Conservation (phyloP, 2,797 vertebrate genomes). For the Acipenser oxyrinchus region DNA sequence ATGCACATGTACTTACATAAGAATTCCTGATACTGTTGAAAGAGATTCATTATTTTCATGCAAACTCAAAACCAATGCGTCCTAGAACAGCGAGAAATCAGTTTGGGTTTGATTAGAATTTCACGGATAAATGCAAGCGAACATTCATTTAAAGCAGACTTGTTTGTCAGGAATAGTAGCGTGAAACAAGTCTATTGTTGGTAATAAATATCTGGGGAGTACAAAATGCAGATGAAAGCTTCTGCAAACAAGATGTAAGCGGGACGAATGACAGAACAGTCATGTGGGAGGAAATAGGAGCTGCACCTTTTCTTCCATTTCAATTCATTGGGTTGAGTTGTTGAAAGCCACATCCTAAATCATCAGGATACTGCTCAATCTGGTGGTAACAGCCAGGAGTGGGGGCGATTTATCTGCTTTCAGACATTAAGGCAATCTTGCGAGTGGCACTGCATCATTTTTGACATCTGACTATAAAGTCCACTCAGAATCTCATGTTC, state of each 20-base stretch:
- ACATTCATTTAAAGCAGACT: conserved; percentile 34
- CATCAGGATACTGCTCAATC: conserved; percentile 9
- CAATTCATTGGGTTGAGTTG: conserved; percentile 27
- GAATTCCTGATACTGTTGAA: conserved; percentile 34
- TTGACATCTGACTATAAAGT: conserved; percentile 17
- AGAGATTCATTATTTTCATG: conserved; percentile 36
- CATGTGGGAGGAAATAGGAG: conserved; percentile 27
- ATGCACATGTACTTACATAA: conserved; percentile 31
- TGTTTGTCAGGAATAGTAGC: conserved; percentile 24
- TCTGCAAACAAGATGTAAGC: conserved; percentile 35
- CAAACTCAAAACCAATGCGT: conserved; percentile 34
- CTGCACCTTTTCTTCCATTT: conserved; percentile 28
- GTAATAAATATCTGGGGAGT: conserved; percentile 28
- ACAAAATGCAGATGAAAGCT: conserved; percentile 30
- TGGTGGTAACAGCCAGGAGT: conserved; percentile 20
- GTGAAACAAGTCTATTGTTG: conserved; percentile 22
- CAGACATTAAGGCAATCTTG: conserved; percentile 16
- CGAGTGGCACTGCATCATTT: conserved; percentile 18
- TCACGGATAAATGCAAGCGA: conserved; percentile 43
- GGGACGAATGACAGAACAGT: conserved; percentile 36
- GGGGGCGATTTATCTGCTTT: background rate
- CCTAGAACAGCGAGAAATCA: conserved; percentile 33
- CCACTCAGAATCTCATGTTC: background rate
- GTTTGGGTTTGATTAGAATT: conserved; percentile 40
- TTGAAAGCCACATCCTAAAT: conserved; percentile 23